Conservation (phyloP, 2,797 vertebrate genomes). For the Gobionotothen gibberifrons region DNA sequence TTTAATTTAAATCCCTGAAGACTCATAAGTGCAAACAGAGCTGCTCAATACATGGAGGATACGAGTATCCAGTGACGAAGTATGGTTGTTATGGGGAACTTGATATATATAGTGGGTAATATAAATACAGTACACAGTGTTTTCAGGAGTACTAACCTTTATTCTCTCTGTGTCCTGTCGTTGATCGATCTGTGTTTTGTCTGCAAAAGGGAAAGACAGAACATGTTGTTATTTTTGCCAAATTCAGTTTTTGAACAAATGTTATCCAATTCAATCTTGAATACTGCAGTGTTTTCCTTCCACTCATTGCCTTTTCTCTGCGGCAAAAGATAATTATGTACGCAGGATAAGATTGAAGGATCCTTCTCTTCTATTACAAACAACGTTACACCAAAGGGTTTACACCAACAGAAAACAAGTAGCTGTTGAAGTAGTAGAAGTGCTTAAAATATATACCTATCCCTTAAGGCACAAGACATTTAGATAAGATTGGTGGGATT, state of each 20-base stretch:
- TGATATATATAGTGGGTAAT: constrained; percentile 16
- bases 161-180: background rate
- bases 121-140: background rate
- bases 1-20: constrained; percentile 20
- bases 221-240: background rate
- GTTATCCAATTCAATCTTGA: background rate
- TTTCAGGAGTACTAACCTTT: background rate
- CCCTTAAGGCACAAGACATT: constrained; percentile 28
- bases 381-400: constrained; percentile 14
- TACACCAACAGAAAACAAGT: constrained; percentile 3
- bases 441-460: constrained; percentile 2
- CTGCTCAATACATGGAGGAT: background rate
- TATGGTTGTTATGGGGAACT: background rate
- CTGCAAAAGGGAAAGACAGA: background rate
- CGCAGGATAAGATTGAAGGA: constrained; percentile 6
- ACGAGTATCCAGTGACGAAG: constrained; percentile 3
- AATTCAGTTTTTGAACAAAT: background rate
- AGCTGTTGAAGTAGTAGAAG: constrained; percentile 5
- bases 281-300: background rate
- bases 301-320: background rate
- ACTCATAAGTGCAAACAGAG: constrained; percentile 16
- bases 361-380: constrained; percentile 10
- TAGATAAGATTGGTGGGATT: constrained; percentile 18
- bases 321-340: constrained; percentile 10
- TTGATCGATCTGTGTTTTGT: background rate